Base-by-base conservation (phyloP, 2,888 invertebrate genomes). In the Mesochorus sp. region DNA sequence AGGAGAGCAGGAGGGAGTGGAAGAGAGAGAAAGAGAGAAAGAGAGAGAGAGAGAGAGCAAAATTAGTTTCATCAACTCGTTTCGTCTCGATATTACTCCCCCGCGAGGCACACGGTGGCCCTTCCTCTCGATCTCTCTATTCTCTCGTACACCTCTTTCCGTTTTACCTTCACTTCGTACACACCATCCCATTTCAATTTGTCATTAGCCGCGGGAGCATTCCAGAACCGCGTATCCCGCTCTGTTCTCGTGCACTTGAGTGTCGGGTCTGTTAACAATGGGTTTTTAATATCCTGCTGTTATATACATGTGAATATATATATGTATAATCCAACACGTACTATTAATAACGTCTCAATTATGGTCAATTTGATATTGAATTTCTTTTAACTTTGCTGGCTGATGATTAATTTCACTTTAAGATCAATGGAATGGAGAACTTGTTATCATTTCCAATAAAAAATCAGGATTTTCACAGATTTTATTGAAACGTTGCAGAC, bases 51-150 rank as follows among this genome's bases (percentile, higher is more conserved):
- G 51, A 8, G 62, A 61, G 61, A 53, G 21, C 71, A 80, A 85
- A 86, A 86, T 87, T 87, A 85, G 83, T 85, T 84, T 83, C 87
- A 80, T 84, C 82, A 81, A 81, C 83, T 82, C 81, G 78, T 80
- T 82, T 75, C 79, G 79, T 79, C 81, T 78, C 80, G 83, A 81
- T 78, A 81, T 78, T 72, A 71, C 79, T 79, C 67, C 84, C 61
- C 68, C 73, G 72, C 71, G 68, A 62, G 55, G 67, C 71, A 79
- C 57, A 51, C 34, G 34, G 49, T 62, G 72, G 61, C 75, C 28
- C 57, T 51, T 19, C 39, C 37, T 37, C 53, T 55, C 61, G 34
- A n/a, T 19, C 62, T 8, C 24, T 42, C 4, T 24, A 24, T 12
- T 39, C 39, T 24, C 34, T 64, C 61, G 34, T 10, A 4, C 21